Evolutionary conservation across 2,888 invertebrate species (phyloP), one percentile per base, ranked within the genome.

Genomic region (Lochmaea capreae): DNA sequence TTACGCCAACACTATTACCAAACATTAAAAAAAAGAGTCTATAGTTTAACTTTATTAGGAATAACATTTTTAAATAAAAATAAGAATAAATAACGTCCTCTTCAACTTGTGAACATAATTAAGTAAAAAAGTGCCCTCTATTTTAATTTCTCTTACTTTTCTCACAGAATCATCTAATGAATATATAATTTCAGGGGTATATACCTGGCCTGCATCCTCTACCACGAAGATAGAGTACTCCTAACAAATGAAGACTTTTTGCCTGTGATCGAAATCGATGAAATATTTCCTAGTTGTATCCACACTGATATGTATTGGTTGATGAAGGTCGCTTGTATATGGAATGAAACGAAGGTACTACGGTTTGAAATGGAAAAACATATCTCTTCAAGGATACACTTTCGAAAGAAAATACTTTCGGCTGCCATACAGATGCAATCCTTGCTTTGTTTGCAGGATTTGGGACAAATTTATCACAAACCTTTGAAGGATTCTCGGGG

Each of bases 231-330:
- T 86, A 96, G 96, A 86, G 94, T 99, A 66, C 89, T 99, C 82
- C 96, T 98, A 72, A 99, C 99, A 49, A 97, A 97, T 81, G 99
- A 99, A 87, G 99, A 99, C 86, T 97, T 96, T 87, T 89, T 99
- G 76, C 99, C 99, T 0, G 96, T 98, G 74, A 95, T 99, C 82
- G 98, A 98, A 89, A 95, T 99, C 66, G 98, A 98, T 86, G 98
- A 98, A 87, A 95, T 95, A 46, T 97, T 96, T 86, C 96, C 97
- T 61, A 95, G 94, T 82, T 95, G 95, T 79, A 92, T 98, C 77
- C 94, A 97, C 86, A 93, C 92, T 75, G 99, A 99, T 88, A 96
- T 97, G 87, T 96, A 98, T 86, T 99, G 99, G 99, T 90, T 99
- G 33, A 97, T 99, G 95, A 82, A 84, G 49, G 94, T 98, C 52